Percentiles rank a stretch among this genome's conserved stretches.
Conservation (phyloP, 2,113 vertebrate genomes). For the Ramphastos sulfuratus region DNA sequence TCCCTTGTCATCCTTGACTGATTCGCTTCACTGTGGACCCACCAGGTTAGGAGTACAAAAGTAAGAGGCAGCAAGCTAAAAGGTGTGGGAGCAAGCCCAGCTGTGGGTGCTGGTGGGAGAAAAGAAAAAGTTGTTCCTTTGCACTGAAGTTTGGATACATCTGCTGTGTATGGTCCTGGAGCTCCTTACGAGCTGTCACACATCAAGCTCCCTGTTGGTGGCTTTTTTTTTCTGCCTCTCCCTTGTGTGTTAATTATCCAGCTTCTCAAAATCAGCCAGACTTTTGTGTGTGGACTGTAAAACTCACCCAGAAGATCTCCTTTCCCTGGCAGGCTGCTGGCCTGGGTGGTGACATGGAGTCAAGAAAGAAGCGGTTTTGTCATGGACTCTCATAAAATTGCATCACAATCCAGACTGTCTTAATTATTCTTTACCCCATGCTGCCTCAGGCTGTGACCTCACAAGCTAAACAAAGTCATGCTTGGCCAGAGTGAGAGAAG, state of each 20-base stretch:
- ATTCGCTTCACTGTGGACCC: background rate
- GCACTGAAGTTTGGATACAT: background rate
- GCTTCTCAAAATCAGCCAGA: background rate
- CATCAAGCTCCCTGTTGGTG: background rate
- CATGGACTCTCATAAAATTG: background rate
- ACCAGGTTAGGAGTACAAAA: background rate
- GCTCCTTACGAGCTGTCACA: background rate
- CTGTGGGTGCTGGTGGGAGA: background rate
- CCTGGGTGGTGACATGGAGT: background rate
- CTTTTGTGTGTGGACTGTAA: background rate
- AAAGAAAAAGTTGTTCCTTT: background rate
- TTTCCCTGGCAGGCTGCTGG: background rate
- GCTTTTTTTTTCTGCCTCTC: background rate
- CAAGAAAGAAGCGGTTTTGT: slow-evolving; percentile 5
- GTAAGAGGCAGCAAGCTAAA: background rate
- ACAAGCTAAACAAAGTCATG: background rate
- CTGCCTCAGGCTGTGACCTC: slow-evolving; percentile 3
- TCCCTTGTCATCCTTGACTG: background rate
- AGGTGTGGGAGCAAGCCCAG: background rate
- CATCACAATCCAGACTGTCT: slow-evolving; percentile 38
- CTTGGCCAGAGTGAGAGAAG: slow-evolving; percentile 18
- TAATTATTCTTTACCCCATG: slow-evolving; percentile 24
- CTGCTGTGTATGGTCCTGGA: background rate
- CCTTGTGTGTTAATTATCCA: background rate
- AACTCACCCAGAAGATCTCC: background rate